Conservation (phyloP, 2,888 invertebrate genomes). For the Teleogryllus oceanicus region DNA sequence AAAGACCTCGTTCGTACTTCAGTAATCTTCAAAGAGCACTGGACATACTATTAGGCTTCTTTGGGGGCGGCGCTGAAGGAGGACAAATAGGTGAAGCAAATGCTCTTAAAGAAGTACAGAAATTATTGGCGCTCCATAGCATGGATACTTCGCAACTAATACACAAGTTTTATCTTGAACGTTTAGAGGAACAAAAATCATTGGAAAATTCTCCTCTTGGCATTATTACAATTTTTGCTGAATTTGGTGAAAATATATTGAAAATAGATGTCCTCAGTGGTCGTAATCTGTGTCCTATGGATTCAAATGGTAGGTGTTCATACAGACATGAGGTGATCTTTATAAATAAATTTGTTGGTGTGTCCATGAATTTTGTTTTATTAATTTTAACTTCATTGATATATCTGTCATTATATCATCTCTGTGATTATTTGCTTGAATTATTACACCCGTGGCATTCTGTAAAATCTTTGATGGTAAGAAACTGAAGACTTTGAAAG, state of each 20-base stretch:
- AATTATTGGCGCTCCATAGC: slow-evolving; percentile 75
- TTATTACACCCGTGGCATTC: no score
- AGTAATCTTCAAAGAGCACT: slow-evolving; percentile 84
- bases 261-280: slow-evolving; percentile 86
- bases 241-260: slow-evolving; percentile 66
- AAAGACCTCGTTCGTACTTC: slow-evolving; percentile 87
- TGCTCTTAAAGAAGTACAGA: slow-evolving; percentile 54
- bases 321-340: no score
- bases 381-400: no score
- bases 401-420: no score
- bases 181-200: slow-evolving; percentile 64
- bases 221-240: slow-evolving; percentile 71
- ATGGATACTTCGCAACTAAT: slow-evolving; percentile 85
- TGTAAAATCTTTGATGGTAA: no score
- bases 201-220: slow-evolving; percentile 64
- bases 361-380: not conserved
- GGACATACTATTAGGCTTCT: slow-evolving; percentile 80
- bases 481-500: no score
- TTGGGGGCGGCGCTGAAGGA: slow-evolving; percentile 59
- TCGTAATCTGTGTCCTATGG: slow-evolving; percentile 78
- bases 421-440: no score
- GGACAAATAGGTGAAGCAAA: slow-evolving; percentile 38
- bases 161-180: slow-evolving; percentile 66
- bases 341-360: no score
- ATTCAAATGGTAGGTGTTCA: slow-evolving; percentile 71